Conservation (phyloP, 2,888 invertebrate species). For the Caenorhabditis parvicauda region DNA sequence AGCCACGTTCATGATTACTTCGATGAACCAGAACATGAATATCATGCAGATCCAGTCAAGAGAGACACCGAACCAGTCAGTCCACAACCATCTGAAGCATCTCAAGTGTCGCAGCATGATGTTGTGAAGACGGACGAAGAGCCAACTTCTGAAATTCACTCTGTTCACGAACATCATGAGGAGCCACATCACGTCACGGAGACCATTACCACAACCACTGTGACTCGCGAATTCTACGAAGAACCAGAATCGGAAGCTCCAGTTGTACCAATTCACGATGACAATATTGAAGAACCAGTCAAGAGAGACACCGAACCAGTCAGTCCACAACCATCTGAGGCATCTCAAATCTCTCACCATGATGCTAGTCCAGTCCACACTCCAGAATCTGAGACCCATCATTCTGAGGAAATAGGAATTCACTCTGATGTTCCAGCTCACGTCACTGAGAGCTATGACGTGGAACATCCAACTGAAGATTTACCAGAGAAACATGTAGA, state of each 20-base stretch:
- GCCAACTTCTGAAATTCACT: not conserved
- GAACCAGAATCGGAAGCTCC: not conserved
- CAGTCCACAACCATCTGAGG: slow-evolving; percentile 1
- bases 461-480: slow-evolving; percentile 2
- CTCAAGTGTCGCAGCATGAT: slow-evolving; percentile 15
- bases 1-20: slow-evolving; percentile 5
- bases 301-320: not conserved
- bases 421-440: not conserved
- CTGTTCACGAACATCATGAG: not conserved
- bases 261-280: not conserved
- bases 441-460: slow-evolving; percentile 5
- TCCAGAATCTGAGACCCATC: not conserved
- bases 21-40: slow-evolving; percentile 5
- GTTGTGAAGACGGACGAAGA: too few relatives aligned
- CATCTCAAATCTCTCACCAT: slow-evolving; percentile 14
- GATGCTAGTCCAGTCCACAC: too few relatives aligned
- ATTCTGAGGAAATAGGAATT: not conserved
- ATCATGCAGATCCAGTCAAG: slow-evolving; percentile 3
- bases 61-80: not conserved
- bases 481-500: not conserved
- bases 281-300: slow-evolving; percentile 2
- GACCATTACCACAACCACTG: slow-evolving; percentile 8
- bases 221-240: slow-evolving; percentile 1
- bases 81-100: slow-evolving; percentile 5
- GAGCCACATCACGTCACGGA: slow-evolving; percentile 7